Evolutionary conservation across 2,113 vertebrate species (phyloP).

Genomic region (Synchiropus splendidus): DNA sequence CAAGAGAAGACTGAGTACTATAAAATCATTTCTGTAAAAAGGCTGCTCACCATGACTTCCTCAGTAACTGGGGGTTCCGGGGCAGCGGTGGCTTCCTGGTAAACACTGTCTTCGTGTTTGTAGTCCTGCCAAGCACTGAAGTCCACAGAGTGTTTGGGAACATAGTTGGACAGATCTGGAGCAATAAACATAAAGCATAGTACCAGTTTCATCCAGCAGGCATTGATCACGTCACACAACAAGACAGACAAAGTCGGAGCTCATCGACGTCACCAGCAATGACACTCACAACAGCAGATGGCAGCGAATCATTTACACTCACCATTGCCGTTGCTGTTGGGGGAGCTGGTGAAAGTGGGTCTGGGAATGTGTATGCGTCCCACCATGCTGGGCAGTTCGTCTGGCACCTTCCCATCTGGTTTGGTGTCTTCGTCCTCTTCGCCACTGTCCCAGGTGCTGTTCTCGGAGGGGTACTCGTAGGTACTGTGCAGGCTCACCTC

Average conservation of each 20-base stretch:
- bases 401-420: constrained; percentile 32
- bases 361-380: constrained; percentile 68
- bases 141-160: constrained; percentile 82
- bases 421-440: constrained; percentile 58
- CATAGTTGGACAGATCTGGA: constrained; percentile 83
- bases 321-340: constrained; percentile 69
- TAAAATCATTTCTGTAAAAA: no score
- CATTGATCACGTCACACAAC: no score
- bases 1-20: no score
- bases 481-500: constrained; percentile 86
- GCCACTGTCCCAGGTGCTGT: constrained; percentile 71
- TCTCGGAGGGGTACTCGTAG: constrained; percentile 90
- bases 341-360: constrained; percentile 60
- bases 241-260: no score
- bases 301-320: no score
- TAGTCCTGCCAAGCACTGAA: constrained; percentile 85
- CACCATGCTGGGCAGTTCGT: constrained; percentile 57
- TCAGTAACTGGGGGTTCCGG: constrained; percentile 43
- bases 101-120: constrained; percentile 58
- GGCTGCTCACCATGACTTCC: constrained; percentile 78
- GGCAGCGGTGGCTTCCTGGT: constrained; percentile 30
- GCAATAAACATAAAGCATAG: not conserved
- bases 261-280: no score
- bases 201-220: not conserved
- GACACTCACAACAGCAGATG: no score